phyloP scores from a whole-genome alignment of 1,140 invertebrate genomes.

The Macrosteles quadrilineatus region DNA sequence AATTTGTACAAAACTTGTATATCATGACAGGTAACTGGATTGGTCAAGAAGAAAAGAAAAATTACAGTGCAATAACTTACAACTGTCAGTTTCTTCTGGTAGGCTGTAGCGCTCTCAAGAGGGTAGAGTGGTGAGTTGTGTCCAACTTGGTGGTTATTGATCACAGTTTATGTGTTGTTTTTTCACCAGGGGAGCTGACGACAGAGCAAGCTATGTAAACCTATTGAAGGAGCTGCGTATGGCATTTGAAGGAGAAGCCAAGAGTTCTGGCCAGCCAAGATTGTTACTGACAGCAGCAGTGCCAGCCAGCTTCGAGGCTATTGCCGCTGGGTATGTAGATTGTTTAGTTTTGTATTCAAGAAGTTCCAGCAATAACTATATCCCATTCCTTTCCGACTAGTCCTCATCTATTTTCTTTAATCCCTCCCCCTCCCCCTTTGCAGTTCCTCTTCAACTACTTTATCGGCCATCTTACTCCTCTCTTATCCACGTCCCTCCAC shows the following conservation, averaged over 20 bases:
- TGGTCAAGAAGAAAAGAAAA: no score
- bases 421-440: no score
- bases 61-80: conserved; percentile 65
- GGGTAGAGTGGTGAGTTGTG: conserved; percentile 91
- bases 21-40: no score
- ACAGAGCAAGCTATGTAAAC: conserved; percentile 77
- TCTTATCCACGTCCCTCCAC: no score
- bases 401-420: no score
- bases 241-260: conserved; percentile 86
- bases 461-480: no score
- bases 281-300: conserved; percentile 87
- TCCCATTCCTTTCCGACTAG: no score
- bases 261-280: conserved; percentile 71
- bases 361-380: neutral
- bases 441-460: no score
- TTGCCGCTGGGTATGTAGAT: conserved; percentile 72
- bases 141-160: conserved; percentile 84
- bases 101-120: conserved; percentile 82
- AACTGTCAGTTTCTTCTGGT: conserved; percentile 89
- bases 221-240: conserved; percentile 80
- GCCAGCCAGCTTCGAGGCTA: conserved; percentile 89
- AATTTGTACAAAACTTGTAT: no score
- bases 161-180: no score
- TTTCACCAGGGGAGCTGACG: conserved; percentile 70
- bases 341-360: no score